Conservation (phyloP, 2,113 vertebrate species). For the Leptobrachium leishanense region DNA sequence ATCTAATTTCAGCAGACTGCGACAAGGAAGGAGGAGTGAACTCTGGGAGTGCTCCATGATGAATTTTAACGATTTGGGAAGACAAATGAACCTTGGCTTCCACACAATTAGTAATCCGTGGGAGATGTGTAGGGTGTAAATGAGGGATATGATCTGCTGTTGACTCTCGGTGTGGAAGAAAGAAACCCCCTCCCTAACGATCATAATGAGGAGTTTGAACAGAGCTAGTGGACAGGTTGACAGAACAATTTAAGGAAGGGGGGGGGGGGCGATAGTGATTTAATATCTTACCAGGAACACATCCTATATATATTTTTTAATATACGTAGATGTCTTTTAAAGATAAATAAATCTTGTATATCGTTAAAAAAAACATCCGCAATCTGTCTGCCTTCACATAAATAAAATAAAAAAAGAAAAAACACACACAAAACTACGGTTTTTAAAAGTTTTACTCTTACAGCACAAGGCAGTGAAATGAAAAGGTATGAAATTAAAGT, state of each 20-base stretch:
- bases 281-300: background rate
- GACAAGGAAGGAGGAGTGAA: conserved; percentile 58
- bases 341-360: no score
- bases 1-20: conserved; percentile 75
- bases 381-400: background rate
- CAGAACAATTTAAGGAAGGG: conserved; percentile 63
- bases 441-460: no score
- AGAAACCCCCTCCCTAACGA: conserved; percentile 73
- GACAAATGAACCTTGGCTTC: conserved; percentile 81
- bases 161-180: conserved; percentile 76
- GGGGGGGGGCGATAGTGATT: conserved; percentile 53
- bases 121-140: conserved; percentile 83
- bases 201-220: conserved; percentile 77
- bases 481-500: no score
- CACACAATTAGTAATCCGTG: conserved; percentile 80
- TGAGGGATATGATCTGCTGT: conserved; percentile 85
- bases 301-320: background rate
- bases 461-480: no score
- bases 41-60: conserved; percentile 63
- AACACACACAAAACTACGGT: no score
- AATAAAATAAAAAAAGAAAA: no score
- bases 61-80: conserved; percentile 78
- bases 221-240: conserved; percentile 61
- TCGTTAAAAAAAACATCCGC: background rate
- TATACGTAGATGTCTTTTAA: no score